phyloP scores from a whole-genome alignment of 92 coral and sea anemone species.

The Metridium senile region DNA sequence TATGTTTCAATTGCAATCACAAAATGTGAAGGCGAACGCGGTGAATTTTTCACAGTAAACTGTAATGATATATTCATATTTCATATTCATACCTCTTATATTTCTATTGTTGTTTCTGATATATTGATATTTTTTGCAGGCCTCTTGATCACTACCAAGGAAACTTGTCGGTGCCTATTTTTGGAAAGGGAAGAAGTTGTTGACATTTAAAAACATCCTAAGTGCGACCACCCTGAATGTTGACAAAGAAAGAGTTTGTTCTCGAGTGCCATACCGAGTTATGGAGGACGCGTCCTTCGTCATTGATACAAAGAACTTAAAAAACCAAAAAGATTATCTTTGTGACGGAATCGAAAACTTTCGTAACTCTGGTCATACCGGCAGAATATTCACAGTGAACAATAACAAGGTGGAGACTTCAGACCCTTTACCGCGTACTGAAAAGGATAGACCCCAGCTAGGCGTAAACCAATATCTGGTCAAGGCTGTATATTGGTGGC shows the following conservation, averaged over 20 bases:
- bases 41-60: too few species aligned
- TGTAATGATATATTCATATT: too few species aligned
- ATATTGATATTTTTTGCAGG: too few species aligned
- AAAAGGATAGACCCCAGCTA: constrained; percentile 27
- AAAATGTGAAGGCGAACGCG: too few species aligned
- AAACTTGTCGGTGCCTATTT: constrained; percentile 27
- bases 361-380: constrained; percentile 40
- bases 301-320: constrained; percentile 17
- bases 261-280: constrained; percentile 23
- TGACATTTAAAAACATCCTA: constrained; percentile 13
- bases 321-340: constrained; percentile 28
- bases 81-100: too few species aligned
- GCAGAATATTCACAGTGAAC: constrained; percentile 18
- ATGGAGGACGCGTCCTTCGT: constrained; percentile 44
- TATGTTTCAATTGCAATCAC: too few species aligned
- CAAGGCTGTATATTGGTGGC: constrained; percentile 26
- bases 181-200: constrained; percentile 22
- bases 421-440: not conserved
- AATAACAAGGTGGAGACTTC: constrained; percentile 1
- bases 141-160: constrained; percentile 12
- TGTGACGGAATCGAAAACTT: constrained; percentile 32
- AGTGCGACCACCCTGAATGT: constrained; percentile 7
- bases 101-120: too few species aligned
- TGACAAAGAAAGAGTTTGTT: constrained; percentile 41
- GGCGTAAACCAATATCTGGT: constrained; percentile 22